Evolutionary conservation across 2,797 vertebrate genomes (phyloP).

Genomic region (Halcyon chelicuti): DNA sequence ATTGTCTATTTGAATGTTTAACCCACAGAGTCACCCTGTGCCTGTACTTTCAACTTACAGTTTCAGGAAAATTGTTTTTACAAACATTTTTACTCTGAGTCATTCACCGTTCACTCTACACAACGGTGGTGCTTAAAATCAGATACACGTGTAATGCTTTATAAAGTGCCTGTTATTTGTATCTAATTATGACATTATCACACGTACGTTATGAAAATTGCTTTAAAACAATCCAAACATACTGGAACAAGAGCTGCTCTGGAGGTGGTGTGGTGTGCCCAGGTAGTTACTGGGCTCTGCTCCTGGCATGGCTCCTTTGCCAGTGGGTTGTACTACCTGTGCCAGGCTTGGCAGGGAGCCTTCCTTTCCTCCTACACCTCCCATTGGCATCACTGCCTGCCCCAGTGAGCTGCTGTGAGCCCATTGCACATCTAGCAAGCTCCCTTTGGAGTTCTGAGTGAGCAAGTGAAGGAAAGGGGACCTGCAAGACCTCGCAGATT

Average conservation of each 20-base stretch:
- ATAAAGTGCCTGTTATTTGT: not conserved
- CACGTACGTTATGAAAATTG: not conserved
- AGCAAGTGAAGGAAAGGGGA: not conserved
- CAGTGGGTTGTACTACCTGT: accelerated
- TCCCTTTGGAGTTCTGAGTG: not conserved
- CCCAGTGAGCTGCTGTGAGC: accelerated
- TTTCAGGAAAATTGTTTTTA: not conserved
- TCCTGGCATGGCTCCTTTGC: too few relatives aligned
- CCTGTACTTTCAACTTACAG: not conserved
- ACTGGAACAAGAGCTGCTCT: not conserved
- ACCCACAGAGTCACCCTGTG: not conserved
- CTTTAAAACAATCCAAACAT: not conserved
- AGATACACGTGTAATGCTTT: not conserved
- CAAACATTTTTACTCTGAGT: not conserved
- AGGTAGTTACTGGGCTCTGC: too few relatives aligned
- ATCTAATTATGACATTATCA: not conserved
- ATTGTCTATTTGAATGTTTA: not conserved
- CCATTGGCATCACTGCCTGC: not conserved
- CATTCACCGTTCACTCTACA: not conserved
- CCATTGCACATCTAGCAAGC: accelerated
- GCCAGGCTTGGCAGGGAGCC: not conserved
- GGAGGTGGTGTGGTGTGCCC: not conserved
- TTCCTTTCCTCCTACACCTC: not conserved
- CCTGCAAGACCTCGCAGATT: not conserved
- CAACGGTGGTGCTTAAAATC: not conserved